Evolutionary conservation across 2,888 invertebrate genomes (phyloP).

Genomic region (Acronicta psi): DNA sequence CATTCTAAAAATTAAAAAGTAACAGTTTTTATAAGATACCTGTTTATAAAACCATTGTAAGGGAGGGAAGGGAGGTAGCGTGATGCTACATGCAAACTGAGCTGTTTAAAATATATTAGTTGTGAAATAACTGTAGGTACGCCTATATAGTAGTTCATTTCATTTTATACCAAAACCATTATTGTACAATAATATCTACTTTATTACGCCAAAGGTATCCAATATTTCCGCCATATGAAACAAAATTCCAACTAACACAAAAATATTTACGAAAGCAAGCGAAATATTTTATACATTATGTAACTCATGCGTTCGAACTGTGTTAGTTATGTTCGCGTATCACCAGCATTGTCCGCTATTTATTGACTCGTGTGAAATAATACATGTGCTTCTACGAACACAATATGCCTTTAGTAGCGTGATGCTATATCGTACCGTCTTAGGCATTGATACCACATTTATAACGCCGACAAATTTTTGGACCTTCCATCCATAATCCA

Average conservation of each 20-base stretch:
- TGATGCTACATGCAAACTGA: too few relatives aligned
- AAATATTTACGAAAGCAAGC: conserved; percentile 23
- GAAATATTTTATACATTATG: conserved; percentile 41
- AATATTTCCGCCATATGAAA: conserved; percentile 18
- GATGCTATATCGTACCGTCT: conserved; percentile 29
- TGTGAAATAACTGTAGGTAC: too few relatives aligned
- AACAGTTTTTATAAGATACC: background rate
- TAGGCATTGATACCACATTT: conserved; percentile 45
- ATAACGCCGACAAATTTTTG: conserved; percentile 47
- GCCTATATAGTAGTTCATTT: too few relatives aligned
- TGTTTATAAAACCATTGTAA: too few relatives aligned
- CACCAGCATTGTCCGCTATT: conserved; percentile 54
- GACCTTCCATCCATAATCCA: conserved; percentile 18
- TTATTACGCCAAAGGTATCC: background rate
- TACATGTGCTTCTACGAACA: conserved; percentile 36
- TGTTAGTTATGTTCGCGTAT: conserved; percentile 41
- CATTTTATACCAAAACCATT: too few relatives aligned
- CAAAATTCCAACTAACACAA: conserved; percentile 12
- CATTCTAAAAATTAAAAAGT: background rate
- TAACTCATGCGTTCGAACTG: conserved; percentile 25
- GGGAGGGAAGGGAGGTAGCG: too few relatives aligned
- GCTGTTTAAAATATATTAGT: too few relatives aligned
- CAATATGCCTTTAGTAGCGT: conserved; percentile 42
- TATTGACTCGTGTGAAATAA: conserved; percentile 63
- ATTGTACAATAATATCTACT: too few relatives aligned